Percentiles rank a stretch among this genome's conserved stretches.
phyloP scores from a whole-genome alignment of 2,797 vertebrate species.

The Acanthornis magna region DNA sequence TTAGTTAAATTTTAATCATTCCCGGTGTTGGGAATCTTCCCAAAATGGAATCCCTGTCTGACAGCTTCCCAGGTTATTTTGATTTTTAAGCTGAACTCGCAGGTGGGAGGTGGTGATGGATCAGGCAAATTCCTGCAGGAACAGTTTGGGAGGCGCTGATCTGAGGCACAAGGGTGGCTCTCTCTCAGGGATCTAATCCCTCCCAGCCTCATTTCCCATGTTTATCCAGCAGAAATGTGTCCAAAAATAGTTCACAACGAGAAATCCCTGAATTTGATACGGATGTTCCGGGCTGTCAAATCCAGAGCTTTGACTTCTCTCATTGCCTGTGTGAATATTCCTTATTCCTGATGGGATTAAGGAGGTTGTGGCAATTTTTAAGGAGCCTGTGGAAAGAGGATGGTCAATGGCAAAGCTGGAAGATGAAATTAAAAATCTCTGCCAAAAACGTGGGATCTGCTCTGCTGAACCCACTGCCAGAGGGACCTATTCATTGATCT shows the following conservation, averaged over 20 bases:
- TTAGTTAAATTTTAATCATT: neutral
- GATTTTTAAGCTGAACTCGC: neutral
- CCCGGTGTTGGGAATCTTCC: neutral
- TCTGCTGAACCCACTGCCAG: neutral
- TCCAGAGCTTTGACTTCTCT: neutral
- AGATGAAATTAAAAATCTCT: neutral
- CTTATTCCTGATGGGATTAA: accelerated
- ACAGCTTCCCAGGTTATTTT: neutral
- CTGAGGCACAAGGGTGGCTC: neutral
- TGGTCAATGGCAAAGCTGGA: too few species aligned
- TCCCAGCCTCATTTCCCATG: neutral
- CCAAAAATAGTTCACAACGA: neutral
- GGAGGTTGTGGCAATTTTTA: neutral
- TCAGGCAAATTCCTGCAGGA: neutral
- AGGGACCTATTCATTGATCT: neutral
- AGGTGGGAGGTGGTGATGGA: neutral
- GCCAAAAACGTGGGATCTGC: neutral
- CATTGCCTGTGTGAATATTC: neutral
- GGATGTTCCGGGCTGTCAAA: accelerated
- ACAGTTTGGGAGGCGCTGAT: neutral
- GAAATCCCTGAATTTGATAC: accelerated
- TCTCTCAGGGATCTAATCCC: neutral
- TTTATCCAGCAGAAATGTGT: neutral
- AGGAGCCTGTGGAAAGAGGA: neutral
- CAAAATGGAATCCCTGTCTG: neutral